A percentile compares a stretch with the other conserved stretches of the same genome.
Conservation (phyloP, 2,797 vertebrate genomes). For the Brachyalestes nurse region DNA sequence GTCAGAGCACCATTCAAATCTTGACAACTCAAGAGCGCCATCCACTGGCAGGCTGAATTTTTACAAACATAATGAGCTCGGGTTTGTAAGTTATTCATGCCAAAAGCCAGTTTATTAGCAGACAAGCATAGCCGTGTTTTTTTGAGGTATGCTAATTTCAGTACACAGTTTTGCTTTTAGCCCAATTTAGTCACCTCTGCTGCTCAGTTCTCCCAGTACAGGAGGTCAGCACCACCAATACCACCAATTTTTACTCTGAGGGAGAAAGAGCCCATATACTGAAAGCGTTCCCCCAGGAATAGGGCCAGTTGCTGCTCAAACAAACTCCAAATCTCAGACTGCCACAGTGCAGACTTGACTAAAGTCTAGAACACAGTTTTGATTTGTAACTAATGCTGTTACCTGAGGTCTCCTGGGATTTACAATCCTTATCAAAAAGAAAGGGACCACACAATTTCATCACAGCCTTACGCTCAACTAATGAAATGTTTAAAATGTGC, state of each 20-base stretch:
- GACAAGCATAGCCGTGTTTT: neutral
- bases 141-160: neutral
- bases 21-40: conserved; percentile 78
- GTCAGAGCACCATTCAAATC: neutral
- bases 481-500: neutral
- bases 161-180: neutral
- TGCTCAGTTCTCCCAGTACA: neutral
- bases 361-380: neutral
- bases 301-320: neutral
- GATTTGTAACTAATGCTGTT: neutral
- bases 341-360: neutral
- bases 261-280: neutral
- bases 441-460: neutral
- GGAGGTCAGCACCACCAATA: neutral
- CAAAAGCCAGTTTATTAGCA: conserved; percentile 19
- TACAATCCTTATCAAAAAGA: neutral
- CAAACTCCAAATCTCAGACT: neutral
- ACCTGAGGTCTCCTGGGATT: neutral
- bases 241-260: neutral
- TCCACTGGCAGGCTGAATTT: conserved; percentile 66
- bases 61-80: neutral
- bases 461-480: neutral
- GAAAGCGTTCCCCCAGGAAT: neutral
- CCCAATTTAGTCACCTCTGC: neutral
- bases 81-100: neutral